Conservation (phyloP, 2,797 vertebrate species). For the Moxostoma hubbsi region DNA sequence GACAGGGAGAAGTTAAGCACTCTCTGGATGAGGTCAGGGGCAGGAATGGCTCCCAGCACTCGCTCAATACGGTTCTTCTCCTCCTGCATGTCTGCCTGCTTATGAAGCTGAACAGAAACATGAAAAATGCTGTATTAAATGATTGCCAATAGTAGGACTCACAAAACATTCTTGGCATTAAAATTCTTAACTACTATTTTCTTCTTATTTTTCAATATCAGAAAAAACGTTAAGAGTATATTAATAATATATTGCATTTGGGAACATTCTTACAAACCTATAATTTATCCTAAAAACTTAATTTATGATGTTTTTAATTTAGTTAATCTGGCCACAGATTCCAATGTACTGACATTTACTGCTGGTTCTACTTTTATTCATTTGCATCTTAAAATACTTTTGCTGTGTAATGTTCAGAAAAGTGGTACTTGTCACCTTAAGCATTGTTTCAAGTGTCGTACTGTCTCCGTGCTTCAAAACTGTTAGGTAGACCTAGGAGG, state of each 20-base stretch:
- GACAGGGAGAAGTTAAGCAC: constrained; percentile 96
- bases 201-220: too few species aligned
- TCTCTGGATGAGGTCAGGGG: constrained; percentile 95
- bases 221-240: too few species aligned
- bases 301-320: too few species aligned
- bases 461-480: constrained; percentile 95
- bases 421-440: constrained; percentile 82
- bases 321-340: too few species aligned
- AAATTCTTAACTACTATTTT: too few species aligned
- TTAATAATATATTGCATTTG: too few species aligned
- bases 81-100: constrained; percentile 98
- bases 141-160: too few species aligned
- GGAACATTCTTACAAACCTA: too few species aligned
- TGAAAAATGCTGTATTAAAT: not conserved
- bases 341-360: not conserved
- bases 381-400: not conserved
- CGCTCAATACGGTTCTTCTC: constrained; percentile 96
- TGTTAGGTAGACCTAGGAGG: constrained; percentile 89
- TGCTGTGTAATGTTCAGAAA: not conserved
- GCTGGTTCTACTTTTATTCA: not conserved
- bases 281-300: too few species aligned
- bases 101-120: constrained; percentile 85
- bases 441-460: constrained; percentile 90
- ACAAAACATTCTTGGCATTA: too few species aligned
- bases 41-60: constrained; percentile 92